These are phyloP conservation scores for Artemia sp. DNA, from an alignment of 2,888 invertebrate genomes.

Conservation along the genomic window DNA sequence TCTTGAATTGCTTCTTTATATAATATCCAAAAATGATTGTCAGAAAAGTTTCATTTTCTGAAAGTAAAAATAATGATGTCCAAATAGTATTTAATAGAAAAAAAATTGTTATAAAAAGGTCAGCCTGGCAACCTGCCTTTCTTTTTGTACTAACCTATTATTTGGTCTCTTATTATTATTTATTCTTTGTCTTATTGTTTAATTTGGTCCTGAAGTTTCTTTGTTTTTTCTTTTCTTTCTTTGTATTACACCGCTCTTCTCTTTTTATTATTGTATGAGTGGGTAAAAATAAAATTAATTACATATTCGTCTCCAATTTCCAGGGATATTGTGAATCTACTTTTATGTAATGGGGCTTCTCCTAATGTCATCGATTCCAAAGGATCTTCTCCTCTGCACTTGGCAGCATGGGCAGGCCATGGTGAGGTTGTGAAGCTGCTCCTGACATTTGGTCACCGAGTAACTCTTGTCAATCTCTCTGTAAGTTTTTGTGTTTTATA, in stretches of 20 bases:
- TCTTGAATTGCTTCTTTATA: too few species aligned
- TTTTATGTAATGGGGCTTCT: conserved; percentile 69
- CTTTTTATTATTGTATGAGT: too few species aligned
- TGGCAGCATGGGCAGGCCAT: conserved; percentile 88
- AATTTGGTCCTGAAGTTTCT: too few species aligned
- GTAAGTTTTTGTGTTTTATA: conserved; percentile 38
- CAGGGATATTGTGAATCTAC: conserved; percentile 66
- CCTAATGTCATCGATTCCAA: conserved; percentile 72
- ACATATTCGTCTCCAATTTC: conserved; percentile 20
- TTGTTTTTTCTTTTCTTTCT: too few species aligned
- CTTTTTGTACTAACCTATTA: not conserved
- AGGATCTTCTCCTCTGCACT: conserved; percentile 77
- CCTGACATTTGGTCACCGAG: conserved; percentile 58
- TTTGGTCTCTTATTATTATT: conserved; percentile 20
- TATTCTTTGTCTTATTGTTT: not conserved
- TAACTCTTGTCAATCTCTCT: conserved; percentile 66
- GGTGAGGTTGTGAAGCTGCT: conserved; percentile 69
- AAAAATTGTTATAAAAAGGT: too few species aligned
- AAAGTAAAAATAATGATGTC: not conserved
- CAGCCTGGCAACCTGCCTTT: too few species aligned
- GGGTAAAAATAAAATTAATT: too few species aligned
- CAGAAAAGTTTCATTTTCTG: not conserved
- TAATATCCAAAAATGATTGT: not conserved
- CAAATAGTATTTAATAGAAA: too few species aligned
- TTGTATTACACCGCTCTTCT: too few species aligned